Conservation (phyloP, 2,797 vertebrate species). For the Galaxias olidus region DNA sequence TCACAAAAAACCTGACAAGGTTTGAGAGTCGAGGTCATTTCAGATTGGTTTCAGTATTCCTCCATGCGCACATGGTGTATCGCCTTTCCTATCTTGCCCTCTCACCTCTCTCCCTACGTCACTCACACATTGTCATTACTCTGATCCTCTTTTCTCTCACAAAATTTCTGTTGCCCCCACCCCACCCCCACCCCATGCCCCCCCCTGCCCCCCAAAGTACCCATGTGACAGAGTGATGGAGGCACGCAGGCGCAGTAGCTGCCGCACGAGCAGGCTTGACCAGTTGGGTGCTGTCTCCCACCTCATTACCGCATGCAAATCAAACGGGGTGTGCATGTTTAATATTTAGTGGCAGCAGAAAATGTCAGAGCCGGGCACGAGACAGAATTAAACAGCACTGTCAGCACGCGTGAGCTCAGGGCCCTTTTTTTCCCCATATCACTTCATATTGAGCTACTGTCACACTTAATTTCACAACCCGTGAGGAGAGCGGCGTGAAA, state of each 20-base stretch:
- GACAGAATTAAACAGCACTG: constrained; percentile 82
- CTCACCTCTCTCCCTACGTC: constrained; percentile 18
- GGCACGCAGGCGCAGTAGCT: constrained; percentile 32
- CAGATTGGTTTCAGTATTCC: constrained; percentile 61
- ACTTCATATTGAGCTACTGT: constrained; percentile 85
- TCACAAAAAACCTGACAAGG: constrained; percentile 66
- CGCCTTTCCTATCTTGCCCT: constrained; percentile 28
- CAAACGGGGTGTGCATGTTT: constrained; percentile 81
- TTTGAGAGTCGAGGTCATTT: constrained; percentile 69
- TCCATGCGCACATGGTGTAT: background rate
- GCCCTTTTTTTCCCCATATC: constrained; percentile 81
- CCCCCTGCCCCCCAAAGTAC: no score
- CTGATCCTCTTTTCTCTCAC: constrained; percentile 37
- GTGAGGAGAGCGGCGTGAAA: constrained; percentile 71
- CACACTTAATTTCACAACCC: constrained; percentile 79
- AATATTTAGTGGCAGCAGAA: constrained; percentile 84
- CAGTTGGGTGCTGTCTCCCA: constrained; percentile 73
- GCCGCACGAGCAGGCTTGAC: constrained; percentile 65
- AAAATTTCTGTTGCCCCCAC: constrained; percentile 58
- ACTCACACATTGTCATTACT: no score
- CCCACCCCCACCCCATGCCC: no score
- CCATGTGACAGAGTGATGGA: no score
- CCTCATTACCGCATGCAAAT: constrained; percentile 82
- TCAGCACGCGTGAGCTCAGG: constrained; percentile 79
- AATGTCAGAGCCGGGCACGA: constrained; percentile 77